Evolutionary conservation across 2,797 vertebrate genomes (phyloP).

Genomic region (Eremophila alpestris): DNA sequence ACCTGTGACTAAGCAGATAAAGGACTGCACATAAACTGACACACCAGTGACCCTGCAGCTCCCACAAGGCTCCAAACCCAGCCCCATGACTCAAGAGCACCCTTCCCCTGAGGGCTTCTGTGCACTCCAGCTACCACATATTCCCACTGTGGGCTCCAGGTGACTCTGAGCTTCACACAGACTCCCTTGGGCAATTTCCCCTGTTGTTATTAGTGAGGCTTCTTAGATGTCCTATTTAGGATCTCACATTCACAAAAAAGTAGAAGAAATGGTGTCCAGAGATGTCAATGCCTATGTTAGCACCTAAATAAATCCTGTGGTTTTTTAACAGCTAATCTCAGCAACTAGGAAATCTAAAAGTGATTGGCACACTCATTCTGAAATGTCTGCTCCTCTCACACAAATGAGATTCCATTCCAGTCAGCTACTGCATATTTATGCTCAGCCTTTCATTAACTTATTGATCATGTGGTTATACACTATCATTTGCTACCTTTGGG

Average conservation of each 20-base stretch:
- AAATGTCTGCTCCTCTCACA: slow-evolving; percentile 33
- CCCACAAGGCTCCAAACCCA: background rate
- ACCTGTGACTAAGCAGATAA: background rate
- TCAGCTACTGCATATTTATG: slow-evolving; percentile 63
- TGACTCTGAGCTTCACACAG: background rate
- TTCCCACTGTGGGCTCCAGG: background rate
- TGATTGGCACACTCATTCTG: slow-evolving; percentile 21
- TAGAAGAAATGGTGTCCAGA: background rate
- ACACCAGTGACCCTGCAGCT: background rate
- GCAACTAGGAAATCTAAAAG: slow-evolving; percentile 24
- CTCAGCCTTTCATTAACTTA: slow-evolving; percentile 54
- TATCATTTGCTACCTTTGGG: slow-evolving; percentile 20
- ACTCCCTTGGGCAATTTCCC: background rate
- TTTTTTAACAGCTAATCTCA: slow-evolving; percentile 17
- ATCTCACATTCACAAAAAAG: background rate
- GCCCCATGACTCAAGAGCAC: background rate
- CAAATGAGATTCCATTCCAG: slow-evolving; percentile 73
- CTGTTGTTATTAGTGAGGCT: background rate
- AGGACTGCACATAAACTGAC: background rate
- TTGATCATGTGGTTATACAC: background rate
- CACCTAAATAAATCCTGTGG: background rate
- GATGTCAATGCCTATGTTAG: background rate
- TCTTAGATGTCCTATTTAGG: background rate
- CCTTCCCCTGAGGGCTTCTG: background rate
- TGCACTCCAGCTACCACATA: background rate